These are phyloP conservation scores for Drosophila aldrichi DNA, from an alignment of 2,888 invertebrate species.

Conservation along the genomic window DNA sequence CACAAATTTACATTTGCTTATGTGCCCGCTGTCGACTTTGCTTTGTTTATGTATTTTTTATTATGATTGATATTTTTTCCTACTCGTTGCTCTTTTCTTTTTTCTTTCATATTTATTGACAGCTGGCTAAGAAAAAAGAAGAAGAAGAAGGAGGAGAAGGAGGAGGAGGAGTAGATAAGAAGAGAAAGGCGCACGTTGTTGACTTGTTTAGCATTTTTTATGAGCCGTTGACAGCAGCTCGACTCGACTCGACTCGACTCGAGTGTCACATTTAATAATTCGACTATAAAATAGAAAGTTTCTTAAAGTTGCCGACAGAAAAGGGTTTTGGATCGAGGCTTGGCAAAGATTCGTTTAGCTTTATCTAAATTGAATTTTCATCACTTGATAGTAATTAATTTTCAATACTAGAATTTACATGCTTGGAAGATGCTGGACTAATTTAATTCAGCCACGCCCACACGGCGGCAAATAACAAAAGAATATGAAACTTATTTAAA, in stretches of 20 bases:
- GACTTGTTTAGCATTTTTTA: slow-evolving; percentile 72
- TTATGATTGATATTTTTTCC: slow-evolving; percentile 71
- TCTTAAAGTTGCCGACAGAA: slow-evolving; percentile 1
- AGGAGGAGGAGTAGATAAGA: not conserved
- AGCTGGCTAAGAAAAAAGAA: slow-evolving; percentile 52
- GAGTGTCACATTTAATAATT: slow-evolving; percentile 67
- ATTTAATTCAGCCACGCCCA: slow-evolving; percentile 48
- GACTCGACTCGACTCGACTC: slow-evolving; percentile 1
- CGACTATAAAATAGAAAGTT: slow-evolving; percentile 52
- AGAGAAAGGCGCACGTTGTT: slow-evolving; percentile 57
- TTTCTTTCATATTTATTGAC: slow-evolving; percentile 64
- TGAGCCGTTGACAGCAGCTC: slow-evolving; percentile 52
- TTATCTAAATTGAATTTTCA: slow-evolving; percentile 11
- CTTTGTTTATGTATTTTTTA: slow-evolving; percentile 73
- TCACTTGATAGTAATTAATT: slow-evolving; percentile 25
- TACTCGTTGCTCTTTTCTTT: slow-evolving; percentile 5
- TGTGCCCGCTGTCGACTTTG: slow-evolving; percentile 61
- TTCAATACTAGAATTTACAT: slow-evolving; percentile 18
- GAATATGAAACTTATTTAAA: slow-evolving; percentile 71
- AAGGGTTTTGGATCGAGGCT: slow-evolving; percentile 13
- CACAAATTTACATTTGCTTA: slow-evolving; percentile 66
- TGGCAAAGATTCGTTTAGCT: not conserved
- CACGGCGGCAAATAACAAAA: slow-evolving; percentile 43
- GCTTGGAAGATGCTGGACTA: slow-evolving; percentile 33
- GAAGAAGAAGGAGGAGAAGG: not conserved